phyloP scores from a whole-genome alignment of 2,888 invertebrate species.

The Yponomeuta evonymella region DNA sequence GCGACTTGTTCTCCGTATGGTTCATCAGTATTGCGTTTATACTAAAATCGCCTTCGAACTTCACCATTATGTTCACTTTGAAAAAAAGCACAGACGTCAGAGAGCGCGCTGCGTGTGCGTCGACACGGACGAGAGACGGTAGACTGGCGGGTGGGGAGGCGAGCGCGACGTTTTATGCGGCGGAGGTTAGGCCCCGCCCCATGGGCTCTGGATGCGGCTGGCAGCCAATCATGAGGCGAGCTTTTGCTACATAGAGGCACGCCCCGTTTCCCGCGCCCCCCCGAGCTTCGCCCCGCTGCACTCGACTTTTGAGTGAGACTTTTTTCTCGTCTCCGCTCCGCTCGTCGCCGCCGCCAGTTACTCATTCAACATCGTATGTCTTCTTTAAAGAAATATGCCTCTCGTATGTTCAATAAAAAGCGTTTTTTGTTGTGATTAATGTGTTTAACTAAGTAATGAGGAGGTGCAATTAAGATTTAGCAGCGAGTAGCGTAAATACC shows the following conservation, averaged over 20 bases:
- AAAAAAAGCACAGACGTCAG: slow-evolving; percentile 12
- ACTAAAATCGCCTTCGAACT: slow-evolving; percentile 84
- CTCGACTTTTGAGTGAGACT: slow-evolving; percentile 24
- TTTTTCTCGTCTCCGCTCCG: slow-evolving; percentile 5
- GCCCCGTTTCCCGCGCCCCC: slow-evolving; percentile 30
- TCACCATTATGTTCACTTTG: slow-evolving; percentile 60
- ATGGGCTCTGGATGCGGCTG: slow-evolving; percentile 34
- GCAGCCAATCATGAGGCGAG: slow-evolving; percentile 47
- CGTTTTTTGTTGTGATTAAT: neutral
- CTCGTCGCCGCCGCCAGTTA: slow-evolving; percentile 25
- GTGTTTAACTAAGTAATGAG: neutral
- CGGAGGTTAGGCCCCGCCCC: slow-evolving; percentile 43
- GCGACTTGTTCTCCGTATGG: slow-evolving; percentile 60
- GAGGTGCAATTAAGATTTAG: neutral
- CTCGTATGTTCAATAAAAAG: slow-evolving; percentile 1
- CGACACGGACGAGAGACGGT: slow-evolving; percentile 52
- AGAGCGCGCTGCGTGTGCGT: slow-evolving; percentile 47
- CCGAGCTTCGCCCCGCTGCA: slow-evolving; percentile 27
- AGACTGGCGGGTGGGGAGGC: slow-evolving; percentile 67
- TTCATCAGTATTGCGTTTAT: slow-evolving; percentile 86
- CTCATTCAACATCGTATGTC: slow-evolving; percentile 36
- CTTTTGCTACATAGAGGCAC: slow-evolving; percentile 57
- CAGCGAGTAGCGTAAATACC: neutral
- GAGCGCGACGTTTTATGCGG: slow-evolving; percentile 55
- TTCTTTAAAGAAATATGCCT: slow-evolving; percentile 30